Conservation (phyloP, 2,888 invertebrate species). For the Standfussiana lucernea region DNA sequence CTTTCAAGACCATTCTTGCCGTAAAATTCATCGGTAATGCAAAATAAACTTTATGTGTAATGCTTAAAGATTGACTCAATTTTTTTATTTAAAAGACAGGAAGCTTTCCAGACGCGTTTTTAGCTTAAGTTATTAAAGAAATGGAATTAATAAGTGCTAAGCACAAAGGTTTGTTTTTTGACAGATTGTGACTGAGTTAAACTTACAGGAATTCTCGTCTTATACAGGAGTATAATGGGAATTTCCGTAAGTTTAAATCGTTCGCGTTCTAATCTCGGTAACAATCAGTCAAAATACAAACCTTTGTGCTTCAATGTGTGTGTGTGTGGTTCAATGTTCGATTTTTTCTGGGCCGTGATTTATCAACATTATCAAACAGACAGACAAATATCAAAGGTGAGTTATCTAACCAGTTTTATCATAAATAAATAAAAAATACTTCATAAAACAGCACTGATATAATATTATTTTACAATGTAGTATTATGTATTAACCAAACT, state of each 20-base stretch:
- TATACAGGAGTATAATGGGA: no score
- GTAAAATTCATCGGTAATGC: neutral
- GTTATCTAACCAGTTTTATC: neutral
- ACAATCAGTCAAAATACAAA: no score
- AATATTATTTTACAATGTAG: neutral
- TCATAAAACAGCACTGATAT: neutral
- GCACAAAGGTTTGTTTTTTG: neutral
- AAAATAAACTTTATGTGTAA: neutral
- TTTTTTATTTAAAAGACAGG: neutral
- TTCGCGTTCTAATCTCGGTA: no score
- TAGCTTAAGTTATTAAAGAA: neutral
- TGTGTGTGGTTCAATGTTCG: neutral
- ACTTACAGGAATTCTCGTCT: neutral
- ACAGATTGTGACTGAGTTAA: neutral
- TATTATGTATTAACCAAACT: conserved; percentile 42
- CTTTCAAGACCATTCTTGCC: neutral
- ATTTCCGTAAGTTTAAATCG: no score
- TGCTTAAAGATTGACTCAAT: neutral
- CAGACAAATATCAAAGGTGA: neutral
- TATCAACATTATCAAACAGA: neutral
- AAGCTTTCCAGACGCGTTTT: neutral
- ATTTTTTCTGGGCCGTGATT: neutral
- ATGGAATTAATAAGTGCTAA: neutral
- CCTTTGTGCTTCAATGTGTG: no score
- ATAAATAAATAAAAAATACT: neutral